Evolutionary conservation across 2,113 vertebrate genomes (phyloP).

Genomic region (Coreoperca whiteheadi): DNA sequence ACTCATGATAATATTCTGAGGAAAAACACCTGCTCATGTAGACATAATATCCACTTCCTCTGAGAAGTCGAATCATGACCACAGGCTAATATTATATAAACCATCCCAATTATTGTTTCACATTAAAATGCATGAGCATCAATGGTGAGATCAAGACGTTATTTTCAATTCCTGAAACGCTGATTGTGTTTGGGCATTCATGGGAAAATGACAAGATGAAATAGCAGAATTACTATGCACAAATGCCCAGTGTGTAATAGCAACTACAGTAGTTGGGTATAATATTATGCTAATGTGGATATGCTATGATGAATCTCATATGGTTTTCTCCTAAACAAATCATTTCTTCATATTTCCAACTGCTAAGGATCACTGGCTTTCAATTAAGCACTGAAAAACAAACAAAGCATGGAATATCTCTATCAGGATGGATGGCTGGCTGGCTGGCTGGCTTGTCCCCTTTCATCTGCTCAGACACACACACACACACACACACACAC

Average conservation of each 20-base stretch:
- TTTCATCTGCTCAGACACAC: background rate
- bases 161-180: slow-evolving; percentile 7
- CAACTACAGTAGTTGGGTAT: slow-evolving; percentile 1
- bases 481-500: slow-evolving; percentile 80
- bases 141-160: background rate
- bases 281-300: slow-evolving; percentile 46
- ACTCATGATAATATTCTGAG: background rate
- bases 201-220: slow-evolving; percentile 8
- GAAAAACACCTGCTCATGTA: background rate
- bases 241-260: slow-evolving; percentile 13
- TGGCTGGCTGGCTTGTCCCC: background rate
- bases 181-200: background rate
- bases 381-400: slow-evolving; percentile 46
- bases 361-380: slow-evolving; percentile 53
- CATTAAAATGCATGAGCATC: slow-evolving; percentile 12
- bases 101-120: background rate
- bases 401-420: slow-evolving; percentile 47
- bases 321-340: slow-evolving; percentile 48
- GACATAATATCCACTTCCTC: background rate
- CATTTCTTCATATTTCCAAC: slow-evolving; percentile 45
- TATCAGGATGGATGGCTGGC: slow-evolving; percentile 9
- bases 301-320: slow-evolving; percentile 33
- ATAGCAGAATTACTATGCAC: slow-evolving; percentile 7
- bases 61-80: background rate
- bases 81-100: background rate